These are phyloP conservation scores for Symphodus melops DNA, from an alignment of 2,113 vertebrate species.

Conservation along the genomic window DNA sequence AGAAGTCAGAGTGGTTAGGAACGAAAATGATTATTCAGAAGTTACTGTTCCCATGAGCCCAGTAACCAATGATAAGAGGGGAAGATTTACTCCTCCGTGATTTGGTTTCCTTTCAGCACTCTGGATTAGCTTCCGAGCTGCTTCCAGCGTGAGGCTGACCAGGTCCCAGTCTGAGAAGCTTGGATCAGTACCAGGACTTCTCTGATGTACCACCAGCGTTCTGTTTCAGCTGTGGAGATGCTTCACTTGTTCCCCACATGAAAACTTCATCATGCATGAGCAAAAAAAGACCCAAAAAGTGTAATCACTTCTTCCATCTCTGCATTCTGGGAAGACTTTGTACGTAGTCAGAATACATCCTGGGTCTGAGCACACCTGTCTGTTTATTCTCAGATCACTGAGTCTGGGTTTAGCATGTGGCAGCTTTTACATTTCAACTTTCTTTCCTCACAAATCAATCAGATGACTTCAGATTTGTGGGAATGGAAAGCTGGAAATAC, in stretches of 20 bases:
- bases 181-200: too few relatives aligned
- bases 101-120: neutral
- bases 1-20: neutral
- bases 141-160: neutral
- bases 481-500: conserved; percentile 19
- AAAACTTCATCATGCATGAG: too few relatives aligned
- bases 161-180: too few relatives aligned
- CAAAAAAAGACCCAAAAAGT: too few relatives aligned
- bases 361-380: too few relatives aligned
- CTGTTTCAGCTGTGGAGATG: neutral
- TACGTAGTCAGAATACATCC: too few relatives aligned
- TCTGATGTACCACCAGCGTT: neutral
- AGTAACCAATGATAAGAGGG: too few relatives aligned
- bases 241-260: too few relatives aligned
- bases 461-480: neutral
- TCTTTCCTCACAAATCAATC: conserved; percentile 14
- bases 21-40: neutral
- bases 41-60: neutral
- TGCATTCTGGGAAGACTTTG: too few relatives aligned
- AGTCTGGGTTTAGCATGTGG: neutral
- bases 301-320: too few relatives aligned
- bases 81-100: too few relatives aligned
- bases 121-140: neutral
- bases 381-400: too few relatives aligned
- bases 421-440: conserved; percentile 5